phyloP scores from a whole-genome alignment of 2,888 invertebrate species.

The Agriopis marginaria region DNA sequence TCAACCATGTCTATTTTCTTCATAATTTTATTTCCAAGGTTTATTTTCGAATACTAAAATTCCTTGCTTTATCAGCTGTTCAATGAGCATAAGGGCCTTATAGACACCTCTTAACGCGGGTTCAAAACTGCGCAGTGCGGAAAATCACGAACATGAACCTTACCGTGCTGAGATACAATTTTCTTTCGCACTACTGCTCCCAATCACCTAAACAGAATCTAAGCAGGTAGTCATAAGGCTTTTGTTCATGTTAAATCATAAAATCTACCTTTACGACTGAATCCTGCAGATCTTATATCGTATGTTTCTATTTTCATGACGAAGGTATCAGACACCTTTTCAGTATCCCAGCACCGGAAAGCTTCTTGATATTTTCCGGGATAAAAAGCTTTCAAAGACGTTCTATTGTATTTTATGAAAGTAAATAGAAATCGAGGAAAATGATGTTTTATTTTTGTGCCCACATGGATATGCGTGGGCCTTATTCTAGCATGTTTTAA shows the following conservation, averaged over 20 bases:
- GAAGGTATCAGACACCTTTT: slow-evolving; percentile 40
- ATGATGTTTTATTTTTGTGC: slow-evolving; percentile 25
- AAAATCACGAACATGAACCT: too few relatives aligned
- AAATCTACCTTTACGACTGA: slow-evolving; percentile 13
- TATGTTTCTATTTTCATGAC: slow-evolving; percentile 30
- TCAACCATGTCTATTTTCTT: too few relatives aligned
- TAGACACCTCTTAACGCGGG: too few relatives aligned
- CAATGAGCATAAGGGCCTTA: too few relatives aligned
- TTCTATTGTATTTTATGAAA: slow-evolving; percentile 37
- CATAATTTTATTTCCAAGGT: too few relatives aligned
- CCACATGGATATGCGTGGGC: slow-evolving; percentile 12
- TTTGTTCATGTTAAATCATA: background rate
- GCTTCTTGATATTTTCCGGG: slow-evolving; percentile 37
- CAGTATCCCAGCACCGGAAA: slow-evolving; percentile 32
- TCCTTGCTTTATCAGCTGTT: too few relatives aligned
- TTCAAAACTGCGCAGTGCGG: too few relatives aligned
- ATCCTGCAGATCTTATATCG: slow-evolving; percentile 4
- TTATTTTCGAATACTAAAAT: too few relatives aligned
- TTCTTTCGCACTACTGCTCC: too few relatives aligned
- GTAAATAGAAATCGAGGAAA: slow-evolving; percentile 40
- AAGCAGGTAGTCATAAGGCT: too few relatives aligned
- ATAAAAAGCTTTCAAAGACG: slow-evolving; percentile 38
- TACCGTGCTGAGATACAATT: too few relatives aligned
- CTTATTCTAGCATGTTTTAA: slow-evolving; percentile 4
- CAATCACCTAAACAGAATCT: too few relatives aligned